Percentiles rank a stretch among this genome's conserved stretches.
phyloP scores from a whole-genome alignment of 2,113 vertebrate species.

The Callithrix jacchus region DNA sequence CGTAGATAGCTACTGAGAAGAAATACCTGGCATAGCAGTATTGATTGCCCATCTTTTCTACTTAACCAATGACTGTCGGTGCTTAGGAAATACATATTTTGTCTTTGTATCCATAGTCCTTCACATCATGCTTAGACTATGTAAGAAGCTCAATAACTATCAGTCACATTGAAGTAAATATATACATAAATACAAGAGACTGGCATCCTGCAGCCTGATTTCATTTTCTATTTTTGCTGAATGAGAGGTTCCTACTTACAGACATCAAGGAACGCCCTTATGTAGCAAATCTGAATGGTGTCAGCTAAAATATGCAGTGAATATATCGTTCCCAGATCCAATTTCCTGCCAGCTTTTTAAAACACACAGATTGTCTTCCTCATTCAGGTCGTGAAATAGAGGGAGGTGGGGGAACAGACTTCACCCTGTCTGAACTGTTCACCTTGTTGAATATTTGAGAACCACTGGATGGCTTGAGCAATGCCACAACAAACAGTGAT shows the following conservation, averaged over 20 bases:
- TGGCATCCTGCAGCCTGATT: neutral
- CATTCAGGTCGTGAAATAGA: neutral
- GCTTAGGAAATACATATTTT: neutral
- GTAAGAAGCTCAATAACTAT: neutral
- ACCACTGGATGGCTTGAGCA: neutral
- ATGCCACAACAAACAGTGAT: neutral
- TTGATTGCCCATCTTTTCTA: neutral
- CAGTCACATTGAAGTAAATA: neutral
- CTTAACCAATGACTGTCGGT: neutral
- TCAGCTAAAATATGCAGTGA: constrained; percentile 47
- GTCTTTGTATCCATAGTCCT: neutral
- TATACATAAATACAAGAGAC: neutral
- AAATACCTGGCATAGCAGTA: neutral
- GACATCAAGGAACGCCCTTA: constrained; percentile 13
- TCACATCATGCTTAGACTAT: neutral
- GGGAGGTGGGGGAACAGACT: neutral
- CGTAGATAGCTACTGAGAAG: neutral
- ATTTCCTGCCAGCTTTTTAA: constrained; percentile 49
- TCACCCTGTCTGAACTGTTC: constrained; percentile 15
- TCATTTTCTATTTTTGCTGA: neutral
- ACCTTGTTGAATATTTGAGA: neutral
- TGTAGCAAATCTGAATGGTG: constrained; percentile 46
- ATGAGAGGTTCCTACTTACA: neutral
- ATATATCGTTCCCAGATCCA: neutral
- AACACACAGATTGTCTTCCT: constrained; percentile 23